A percentile compares a stretch with the other conserved stretches of the same genome.
These are phyloP conservation scores for Chionodraco myersi DNA, from an alignment of 2,113 vertebrate genomes.

Conservation along the genomic window DNA sequence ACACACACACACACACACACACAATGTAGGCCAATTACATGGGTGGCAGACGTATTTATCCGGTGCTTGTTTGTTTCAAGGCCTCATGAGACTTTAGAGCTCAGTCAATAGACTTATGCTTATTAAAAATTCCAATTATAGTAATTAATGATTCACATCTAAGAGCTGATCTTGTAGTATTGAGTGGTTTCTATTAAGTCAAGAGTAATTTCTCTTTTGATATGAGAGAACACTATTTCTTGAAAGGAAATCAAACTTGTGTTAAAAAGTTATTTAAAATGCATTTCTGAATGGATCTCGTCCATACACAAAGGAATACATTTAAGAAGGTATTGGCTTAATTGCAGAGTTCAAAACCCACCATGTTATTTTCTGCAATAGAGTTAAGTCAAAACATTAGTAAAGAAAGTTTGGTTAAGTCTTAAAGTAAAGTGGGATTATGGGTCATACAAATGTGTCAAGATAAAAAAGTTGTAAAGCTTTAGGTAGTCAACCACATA, in stretches of 20 bases:
- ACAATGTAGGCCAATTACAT: conserved; percentile 39
- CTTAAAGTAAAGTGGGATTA: too few relatives aligned
- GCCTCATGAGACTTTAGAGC: conserved; percentile 31
- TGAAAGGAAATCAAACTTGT: neutral
- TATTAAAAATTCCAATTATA: conserved; percentile 42
- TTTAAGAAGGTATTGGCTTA: too few relatives aligned
- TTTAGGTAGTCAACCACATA: too few relatives aligned
- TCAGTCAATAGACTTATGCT: conserved; percentile 35
- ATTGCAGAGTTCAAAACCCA: too few relatives aligned
- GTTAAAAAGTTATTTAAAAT: neutral
- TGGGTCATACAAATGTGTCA: too few relatives aligned
- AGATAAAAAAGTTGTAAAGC: too few relatives aligned
- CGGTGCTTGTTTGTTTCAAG: conserved; percentile 44
- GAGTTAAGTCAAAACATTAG: too few relatives aligned
- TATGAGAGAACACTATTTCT: too few relatives aligned
- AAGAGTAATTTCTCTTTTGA: neutral
- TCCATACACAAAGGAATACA: too few relatives aligned
- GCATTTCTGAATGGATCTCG: neutral
- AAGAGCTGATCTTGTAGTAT: neutral
- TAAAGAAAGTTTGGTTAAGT: too few relatives aligned
- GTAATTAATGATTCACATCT: conserved; percentile 16
- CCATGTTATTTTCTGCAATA: too few relatives aligned
- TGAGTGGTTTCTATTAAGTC: conserved; percentile 10
- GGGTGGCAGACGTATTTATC: conserved; percentile 52
- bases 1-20: too few relatives aligned